phyloP scores from a whole-genome alignment of 2,113 vertebrate genomes.

The Dolichallabes microphthalmus region DNA sequence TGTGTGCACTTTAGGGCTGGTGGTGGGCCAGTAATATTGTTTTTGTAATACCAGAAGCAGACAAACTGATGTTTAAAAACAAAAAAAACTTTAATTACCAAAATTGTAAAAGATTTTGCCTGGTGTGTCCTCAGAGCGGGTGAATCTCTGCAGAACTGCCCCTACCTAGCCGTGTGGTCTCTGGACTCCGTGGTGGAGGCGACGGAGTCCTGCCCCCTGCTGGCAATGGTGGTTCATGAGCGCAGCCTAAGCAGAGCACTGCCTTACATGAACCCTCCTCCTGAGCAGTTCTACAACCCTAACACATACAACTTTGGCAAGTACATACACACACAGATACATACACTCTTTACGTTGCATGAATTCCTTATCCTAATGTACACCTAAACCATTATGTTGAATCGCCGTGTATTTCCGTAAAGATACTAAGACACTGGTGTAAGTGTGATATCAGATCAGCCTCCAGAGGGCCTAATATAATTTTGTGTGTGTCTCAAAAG shows the following conservation, averaged over 20 bases:
- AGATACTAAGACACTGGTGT: neutral
- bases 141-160: constrained; percentile 85
- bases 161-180: constrained; percentile 93
- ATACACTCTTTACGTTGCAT: neutral
- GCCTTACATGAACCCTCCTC: constrained; percentile 83
- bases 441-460: neutral
- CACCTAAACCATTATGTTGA: neutral
- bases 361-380: neutral
- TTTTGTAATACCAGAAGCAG: neutral
- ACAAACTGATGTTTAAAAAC: neutral
- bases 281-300: constrained; percentile 91
- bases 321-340: constrained; percentile 48
- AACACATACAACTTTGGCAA: constrained; percentile 91
- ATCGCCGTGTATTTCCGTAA: neutral
- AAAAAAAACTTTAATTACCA: no score
- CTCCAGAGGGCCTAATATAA: neutral
- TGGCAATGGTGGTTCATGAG: constrained; percentile 86
- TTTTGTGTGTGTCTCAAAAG: neutral
- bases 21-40: no score
- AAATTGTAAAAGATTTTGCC: neutral
- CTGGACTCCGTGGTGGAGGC: constrained; percentile 80
- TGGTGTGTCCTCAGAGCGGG: constrained; percentile 72
- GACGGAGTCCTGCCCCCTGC: constrained; percentile 73
- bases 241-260: constrained; percentile 84
- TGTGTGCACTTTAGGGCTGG: no score